These are phyloP conservation scores for Dicycla oo DNA, from an alignment of 2,888 invertebrate genomes.

Conservation along the genomic window DNA sequence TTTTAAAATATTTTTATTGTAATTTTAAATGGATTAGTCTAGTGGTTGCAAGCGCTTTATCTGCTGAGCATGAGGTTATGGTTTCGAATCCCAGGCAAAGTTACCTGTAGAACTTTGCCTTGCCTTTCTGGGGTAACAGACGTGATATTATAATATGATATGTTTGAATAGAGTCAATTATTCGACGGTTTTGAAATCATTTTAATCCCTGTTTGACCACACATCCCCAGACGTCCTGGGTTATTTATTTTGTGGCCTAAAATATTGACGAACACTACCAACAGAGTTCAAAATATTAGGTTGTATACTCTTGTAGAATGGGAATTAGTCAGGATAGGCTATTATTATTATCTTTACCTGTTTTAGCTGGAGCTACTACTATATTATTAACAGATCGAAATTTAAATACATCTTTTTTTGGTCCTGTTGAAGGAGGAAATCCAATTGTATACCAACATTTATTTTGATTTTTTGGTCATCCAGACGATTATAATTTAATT, in stretches of 20 bases:
- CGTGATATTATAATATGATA: background rate
- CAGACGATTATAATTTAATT: too few species aligned
- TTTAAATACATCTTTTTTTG: conserved; percentile 95
- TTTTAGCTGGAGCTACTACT: conserved; percentile 95
- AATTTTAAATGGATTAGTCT: background rate
- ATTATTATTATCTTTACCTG: conserved; percentile 91
- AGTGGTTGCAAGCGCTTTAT: background rate
- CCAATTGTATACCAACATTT: too few species aligned
- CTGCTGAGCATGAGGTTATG: background rate
- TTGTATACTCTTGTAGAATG: background rate
- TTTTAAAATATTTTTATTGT: background rate
- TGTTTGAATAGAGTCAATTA: background rate
- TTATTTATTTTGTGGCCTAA: background rate
- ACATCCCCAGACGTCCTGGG: background rate
- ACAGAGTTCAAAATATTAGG: background rate
- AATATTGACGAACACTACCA: background rate
- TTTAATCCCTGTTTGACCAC: background rate
- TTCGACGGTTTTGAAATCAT: background rate
- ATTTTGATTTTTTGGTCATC: too few species aligned
- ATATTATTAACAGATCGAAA: conserved; percentile 95
- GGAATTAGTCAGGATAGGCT: too few species aligned
- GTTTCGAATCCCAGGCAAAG: background rate
- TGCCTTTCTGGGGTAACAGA: too few species aligned
- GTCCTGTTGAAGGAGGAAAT: conserved; percentile 91
- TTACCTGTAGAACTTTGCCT: background rate